phyloP scores from a whole-genome alignment of 2,113 vertebrate genomes.

The Beaufortia kweichowensis region DNA sequence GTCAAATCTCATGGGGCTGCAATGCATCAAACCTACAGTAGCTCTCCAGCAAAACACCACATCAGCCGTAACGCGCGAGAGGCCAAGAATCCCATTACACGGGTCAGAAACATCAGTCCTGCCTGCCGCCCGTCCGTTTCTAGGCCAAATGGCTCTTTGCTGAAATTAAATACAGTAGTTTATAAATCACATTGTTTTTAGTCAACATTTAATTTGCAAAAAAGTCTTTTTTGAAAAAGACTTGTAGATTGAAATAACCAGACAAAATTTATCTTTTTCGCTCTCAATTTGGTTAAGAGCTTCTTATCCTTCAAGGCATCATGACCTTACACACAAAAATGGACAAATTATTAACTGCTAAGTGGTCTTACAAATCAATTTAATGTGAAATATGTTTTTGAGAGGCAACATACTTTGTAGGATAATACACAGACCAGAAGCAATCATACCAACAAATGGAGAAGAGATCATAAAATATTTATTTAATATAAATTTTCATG shows the following conservation, averaged over 20 bases:
- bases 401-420: too few relatives aligned
- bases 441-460: too few relatives aligned
- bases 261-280: not conserved
- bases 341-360: too few relatives aligned
- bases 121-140: slow-evolving; percentile 29
- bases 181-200: slow-evolving; percentile 23
- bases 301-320: too few relatives aligned
- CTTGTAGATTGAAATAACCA: too few relatives aligned
- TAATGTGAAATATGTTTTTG: too few relatives aligned
- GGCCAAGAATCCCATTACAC: slow-evolving; percentile 51
- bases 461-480: too few relatives aligned
- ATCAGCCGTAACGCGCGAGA: slow-evolving; percentile 30
- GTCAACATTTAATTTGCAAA: slow-evolving; percentile 8
- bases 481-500: too few relatives aligned
- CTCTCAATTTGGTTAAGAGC: not conserved
- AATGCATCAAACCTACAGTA: slow-evolving; percentile 49
- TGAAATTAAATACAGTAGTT: slow-evolving; percentile 27
- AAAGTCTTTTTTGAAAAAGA: too few relatives aligned
- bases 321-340: too few relatives aligned
- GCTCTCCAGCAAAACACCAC: slow-evolving; percentile 20
- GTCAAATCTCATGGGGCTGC: slow-evolving; percentile 43
- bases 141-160: slow-evolving; percentile 19
- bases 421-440: too few relatives aligned
- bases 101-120: slow-evolving; percentile 35
- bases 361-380: too few relatives aligned